Conservation (phyloP, 2,888 invertebrate species). For the Axea sp. region DNA sequence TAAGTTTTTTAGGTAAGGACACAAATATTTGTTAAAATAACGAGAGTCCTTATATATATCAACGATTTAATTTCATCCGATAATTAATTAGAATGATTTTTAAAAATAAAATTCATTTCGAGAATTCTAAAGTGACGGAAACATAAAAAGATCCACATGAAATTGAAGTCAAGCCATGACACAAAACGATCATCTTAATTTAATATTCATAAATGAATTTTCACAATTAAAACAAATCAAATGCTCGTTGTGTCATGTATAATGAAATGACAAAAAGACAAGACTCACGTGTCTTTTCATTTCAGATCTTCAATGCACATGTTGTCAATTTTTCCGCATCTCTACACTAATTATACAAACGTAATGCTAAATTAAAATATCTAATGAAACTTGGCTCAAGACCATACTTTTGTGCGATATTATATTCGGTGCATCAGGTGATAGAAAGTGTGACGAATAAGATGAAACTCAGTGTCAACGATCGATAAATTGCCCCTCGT, state of each 20-base stretch:
- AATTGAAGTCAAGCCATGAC: no score
- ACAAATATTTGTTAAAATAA: no score
- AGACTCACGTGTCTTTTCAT: slow-evolving; percentile 7
- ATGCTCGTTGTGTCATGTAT: slow-evolving; percentile 6
- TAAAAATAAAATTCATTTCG: no score
- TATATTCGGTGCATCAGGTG: no score
- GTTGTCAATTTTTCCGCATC: slow-evolving; percentile 10
- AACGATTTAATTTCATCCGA: neutral
- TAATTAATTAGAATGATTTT: neutral
- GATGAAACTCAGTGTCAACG: slow-evolving; percentile 44
- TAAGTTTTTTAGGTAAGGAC: no score
- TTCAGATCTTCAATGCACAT: neutral
- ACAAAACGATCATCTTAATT: no score
- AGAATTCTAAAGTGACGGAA: no score
- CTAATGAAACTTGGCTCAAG: slow-evolving; percentile 3
- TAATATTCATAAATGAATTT: slow-evolving; percentile 4
- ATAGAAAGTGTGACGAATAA: slow-evolving; percentile 37
- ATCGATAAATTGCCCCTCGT: slow-evolving; percentile 53
- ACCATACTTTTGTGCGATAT: no score
- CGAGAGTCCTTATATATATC: no score
- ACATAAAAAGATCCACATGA: no score
- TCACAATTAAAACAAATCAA: slow-evolving; percentile 11
- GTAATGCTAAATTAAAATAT: slow-evolving; percentile 30
- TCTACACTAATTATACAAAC: slow-evolving; percentile 34
- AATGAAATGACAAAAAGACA: slow-evolving; percentile 12